phyloP scores from a whole-genome alignment of 2,797 vertebrate species.

The Avahi laniger region DNA sequence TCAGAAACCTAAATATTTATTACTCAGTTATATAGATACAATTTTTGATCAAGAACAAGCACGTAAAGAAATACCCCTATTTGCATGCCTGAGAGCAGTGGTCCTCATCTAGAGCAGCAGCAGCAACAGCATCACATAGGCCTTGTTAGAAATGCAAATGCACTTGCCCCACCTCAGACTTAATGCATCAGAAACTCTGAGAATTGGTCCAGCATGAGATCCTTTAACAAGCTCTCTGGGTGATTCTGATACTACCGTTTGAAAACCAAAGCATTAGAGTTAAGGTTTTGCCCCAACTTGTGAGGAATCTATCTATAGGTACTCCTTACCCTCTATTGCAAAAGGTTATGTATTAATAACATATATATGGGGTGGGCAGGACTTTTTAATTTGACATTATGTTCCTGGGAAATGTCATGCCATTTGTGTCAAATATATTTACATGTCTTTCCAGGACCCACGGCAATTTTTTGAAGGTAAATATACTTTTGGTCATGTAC shows the following conservation, averaged over 20 bases:
- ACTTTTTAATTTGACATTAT: neutral
- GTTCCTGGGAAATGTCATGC: neutral
- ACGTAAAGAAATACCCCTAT: neutral
- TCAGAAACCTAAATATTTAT: neutral
- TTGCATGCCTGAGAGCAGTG: neutral
- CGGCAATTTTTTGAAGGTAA: neutral
- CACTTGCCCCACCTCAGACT: neutral
- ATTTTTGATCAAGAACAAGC: neutral
- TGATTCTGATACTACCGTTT: neutral
- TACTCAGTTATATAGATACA: neutral
- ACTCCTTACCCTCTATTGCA: neutral
- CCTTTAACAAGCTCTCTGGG: neutral
- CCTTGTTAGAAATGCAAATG: neutral
- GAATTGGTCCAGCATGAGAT: neutral
- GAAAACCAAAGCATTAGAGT: neutral
- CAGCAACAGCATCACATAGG: neutral
- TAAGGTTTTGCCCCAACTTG: neutral
- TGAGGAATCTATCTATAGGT: neutral
- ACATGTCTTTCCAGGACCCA: neutral
- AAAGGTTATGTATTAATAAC: neutral
- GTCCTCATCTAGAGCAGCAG: neutral
- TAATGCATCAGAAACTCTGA: neutral
- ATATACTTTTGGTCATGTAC: neutral
- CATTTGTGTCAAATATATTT: neutral
- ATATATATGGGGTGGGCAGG: neutral